Percentiles rank a stretch among this genome's conserved stretches.
Conservation (phyloP, 2,888 invertebrate species). For the Imbricaverruca yamaguchii region DNA sequence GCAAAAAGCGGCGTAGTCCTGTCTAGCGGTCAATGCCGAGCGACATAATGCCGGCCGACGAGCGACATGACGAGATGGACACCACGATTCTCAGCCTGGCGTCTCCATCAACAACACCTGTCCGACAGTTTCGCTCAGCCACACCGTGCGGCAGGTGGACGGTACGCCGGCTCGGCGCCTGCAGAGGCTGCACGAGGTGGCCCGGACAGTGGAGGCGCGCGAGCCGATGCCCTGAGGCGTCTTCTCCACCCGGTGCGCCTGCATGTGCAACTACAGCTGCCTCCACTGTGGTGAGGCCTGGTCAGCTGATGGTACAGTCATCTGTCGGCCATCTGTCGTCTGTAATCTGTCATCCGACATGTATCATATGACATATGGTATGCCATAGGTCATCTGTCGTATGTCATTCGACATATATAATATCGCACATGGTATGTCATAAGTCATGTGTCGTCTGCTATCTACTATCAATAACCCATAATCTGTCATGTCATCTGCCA, state of each 20-base stretch:
- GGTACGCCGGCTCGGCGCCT: conserved; percentile 63
- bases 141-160: conserved; percentile 57
- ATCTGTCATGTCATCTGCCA: no score
- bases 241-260: conserved; percentile 93
- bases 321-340: no score
- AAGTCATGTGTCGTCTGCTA: no score
- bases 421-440: no score
- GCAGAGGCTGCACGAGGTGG: conserved; percentile 45
- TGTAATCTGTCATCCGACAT: no score
- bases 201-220: conserved; percentile 32
- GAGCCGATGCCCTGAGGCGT: conserved; percentile 75
- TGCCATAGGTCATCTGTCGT: no score
- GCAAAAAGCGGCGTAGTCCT: conserved; percentile 59
- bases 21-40: conserved; percentile 51
- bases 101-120: conserved; percentile 87
- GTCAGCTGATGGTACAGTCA: no score
- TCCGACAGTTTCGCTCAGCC: conserved; percentile 75
- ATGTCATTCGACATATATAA: no score
- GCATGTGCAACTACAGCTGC: conserved; percentile 93
- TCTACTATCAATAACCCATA: no score
- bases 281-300: conserved; percentile 81
- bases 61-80: conserved; percentile 59
- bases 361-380: no score
- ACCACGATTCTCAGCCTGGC: conserved; percentile 79
- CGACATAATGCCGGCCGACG: conserved; percentile 61